Evolutionary conservation across 2,113 vertebrate species (phyloP).

Genomic region (Petaurus breviceps): DNA sequence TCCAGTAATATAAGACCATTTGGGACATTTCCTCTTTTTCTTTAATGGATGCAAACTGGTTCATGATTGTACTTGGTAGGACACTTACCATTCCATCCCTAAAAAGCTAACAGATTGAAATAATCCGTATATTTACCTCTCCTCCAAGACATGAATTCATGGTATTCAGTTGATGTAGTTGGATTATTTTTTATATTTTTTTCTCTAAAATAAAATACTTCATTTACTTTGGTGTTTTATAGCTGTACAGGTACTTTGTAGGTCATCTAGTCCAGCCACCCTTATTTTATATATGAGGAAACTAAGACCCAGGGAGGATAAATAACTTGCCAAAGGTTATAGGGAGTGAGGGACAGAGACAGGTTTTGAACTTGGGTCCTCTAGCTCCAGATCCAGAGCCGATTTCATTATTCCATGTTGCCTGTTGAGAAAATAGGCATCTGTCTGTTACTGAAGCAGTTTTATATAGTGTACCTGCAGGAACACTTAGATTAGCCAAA

Average conservation of each 20-base stretch:
- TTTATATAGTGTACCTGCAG: neutral
- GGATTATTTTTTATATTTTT: slow-evolving; percentile 54
- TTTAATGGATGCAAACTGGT: slow-evolving; percentile 23
- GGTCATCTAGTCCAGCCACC: neutral
- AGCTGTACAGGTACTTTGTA: neutral
- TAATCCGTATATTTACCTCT: slow-evolving; percentile 41
- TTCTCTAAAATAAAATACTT: neutral
- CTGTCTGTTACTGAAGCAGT: neutral
- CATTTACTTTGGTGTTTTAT: neutral
- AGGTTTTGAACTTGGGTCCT: neutral
- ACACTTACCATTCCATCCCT: neutral
- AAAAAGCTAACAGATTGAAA: slow-evolving; percentile 20
- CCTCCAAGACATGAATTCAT: slow-evolving; percentile 33
- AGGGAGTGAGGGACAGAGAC: neutral
- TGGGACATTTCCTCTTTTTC: slow-evolving; percentile 47
- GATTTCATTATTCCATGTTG: neutral
- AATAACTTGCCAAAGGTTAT: neutral
- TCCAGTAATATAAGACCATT: slow-evolving; percentile 36
- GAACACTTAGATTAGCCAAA: neutral
- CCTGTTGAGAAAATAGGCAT: neutral
- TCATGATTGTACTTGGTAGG: slow-evolving; percentile 23
- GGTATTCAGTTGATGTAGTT: slow-evolving; percentile 35
- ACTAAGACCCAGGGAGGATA: neutral
- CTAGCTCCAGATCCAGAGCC: neutral
- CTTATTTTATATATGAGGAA: slow-evolving; percentile 49